Evolutionary conservation across 2,888 invertebrate genomes (phyloP).

Genomic region (Caenorhabditis uteleia): DNA sequence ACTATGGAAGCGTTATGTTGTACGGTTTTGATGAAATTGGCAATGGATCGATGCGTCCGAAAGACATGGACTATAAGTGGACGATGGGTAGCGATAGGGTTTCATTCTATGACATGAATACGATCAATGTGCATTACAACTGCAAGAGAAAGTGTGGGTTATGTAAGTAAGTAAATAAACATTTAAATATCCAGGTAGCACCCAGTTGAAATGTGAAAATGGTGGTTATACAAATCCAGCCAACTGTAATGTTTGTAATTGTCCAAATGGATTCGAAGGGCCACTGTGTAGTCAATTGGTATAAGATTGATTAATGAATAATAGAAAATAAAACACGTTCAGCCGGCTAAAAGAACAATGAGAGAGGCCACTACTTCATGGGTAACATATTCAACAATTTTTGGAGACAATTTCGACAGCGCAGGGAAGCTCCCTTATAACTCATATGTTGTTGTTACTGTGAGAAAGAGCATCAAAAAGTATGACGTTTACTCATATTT

Average conservation of each 20-base stretch:
- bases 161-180: no score
- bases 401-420: no score
- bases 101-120: constrained; percentile 57
- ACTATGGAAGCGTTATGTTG: constrained; percentile 63
- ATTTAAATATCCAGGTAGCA: no score
- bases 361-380: no score
- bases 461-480: no score
- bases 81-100: constrained; percentile 54
- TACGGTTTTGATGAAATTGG: constrained; percentile 24
- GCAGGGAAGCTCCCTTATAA: no score
- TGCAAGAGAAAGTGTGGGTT: constrained; percentile 27
- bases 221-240: constrained; percentile 1
- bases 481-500: no score
- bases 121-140: constrained; percentile 63
- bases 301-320: no score
- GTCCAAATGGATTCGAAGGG: constrained; percentile 1
- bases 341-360: no score
- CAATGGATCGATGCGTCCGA: constrained; percentile 48
- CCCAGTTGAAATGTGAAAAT: neutral
- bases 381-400: no score
- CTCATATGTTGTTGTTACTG: no score
- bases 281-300: neutral
- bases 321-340: no score
- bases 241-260: neutral
- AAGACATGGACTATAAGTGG: constrained; percentile 42